Percentiles rank a stretch among this genome's conserved stretches.
Evolutionary conservation across 1,140 invertebrate species (phyloP).

Genomic region (Drosophila pruinosa): DNA sequence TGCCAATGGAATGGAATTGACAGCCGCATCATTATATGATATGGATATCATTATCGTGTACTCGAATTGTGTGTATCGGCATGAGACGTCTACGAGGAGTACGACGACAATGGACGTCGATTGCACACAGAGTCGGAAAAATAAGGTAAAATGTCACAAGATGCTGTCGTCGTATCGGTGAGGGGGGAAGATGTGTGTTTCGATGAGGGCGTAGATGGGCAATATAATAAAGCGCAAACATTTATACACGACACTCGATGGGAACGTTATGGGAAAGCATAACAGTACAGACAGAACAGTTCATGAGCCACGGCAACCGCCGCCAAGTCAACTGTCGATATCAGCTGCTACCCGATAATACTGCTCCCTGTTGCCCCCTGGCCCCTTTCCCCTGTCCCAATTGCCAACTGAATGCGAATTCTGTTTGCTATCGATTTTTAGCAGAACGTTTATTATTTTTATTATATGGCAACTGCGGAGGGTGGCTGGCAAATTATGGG

Average conservation of each 20-base stretch:
- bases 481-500: constrained; percentile 81
- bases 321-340: constrained; percentile 78
- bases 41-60: constrained; percentile 81
- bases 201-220: constrained; percentile 54
- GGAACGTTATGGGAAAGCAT: constrained; percentile 47
- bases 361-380: background rate
- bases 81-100: background rate
- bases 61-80: constrained; percentile 51
- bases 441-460: constrained; percentile 79
- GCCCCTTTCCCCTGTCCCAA: background rate
- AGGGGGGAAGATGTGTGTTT: constrained; percentile 6
- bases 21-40: constrained; percentile 81
- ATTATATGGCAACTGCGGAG: constrained; percentile 61
- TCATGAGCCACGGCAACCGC: constrained; percentile 46
- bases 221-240: constrained; percentile 82
- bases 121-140: constrained; percentile 28
- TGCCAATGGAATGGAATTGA: constrained; percentile 65
- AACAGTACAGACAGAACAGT: constrained; percentile 28
- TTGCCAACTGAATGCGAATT: constrained; percentile 70
- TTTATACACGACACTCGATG: constrained; percentile 78
- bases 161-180: constrained; percentile 37
- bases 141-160: constrained; percentile 78
- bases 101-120: constrained; percentile 24
- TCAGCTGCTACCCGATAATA: constrained; percentile 65
- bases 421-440: constrained; percentile 82